These are phyloP conservation scores for Torymus texanus DNA, from an alignment of 2,888 invertebrate genomes.

Conservation along the genomic window DNA sequence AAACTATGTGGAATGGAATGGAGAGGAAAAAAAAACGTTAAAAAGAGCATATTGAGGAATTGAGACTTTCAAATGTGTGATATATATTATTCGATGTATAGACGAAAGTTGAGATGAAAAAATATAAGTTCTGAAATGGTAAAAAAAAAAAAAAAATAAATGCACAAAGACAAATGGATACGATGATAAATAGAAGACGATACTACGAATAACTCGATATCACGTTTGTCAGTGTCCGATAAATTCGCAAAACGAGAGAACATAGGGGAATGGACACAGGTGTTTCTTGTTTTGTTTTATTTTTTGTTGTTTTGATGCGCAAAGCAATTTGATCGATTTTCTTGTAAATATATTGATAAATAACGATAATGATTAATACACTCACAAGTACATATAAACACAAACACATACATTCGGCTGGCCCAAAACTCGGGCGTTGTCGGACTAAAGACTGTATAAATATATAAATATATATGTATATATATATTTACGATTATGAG, in stretches of 20 bases:
- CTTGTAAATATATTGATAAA: slow-evolving; percentile 55
- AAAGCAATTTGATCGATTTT: slow-evolving; percentile 45
- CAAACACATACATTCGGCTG: slow-evolving; percentile 33
- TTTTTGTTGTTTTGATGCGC: slow-evolving; percentile 36
- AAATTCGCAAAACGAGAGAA: slow-evolving; percentile 21
- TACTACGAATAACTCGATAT: background rate
- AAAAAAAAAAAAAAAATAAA: slow-evolving; percentile 17
- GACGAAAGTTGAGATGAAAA: slow-evolving; percentile 12
- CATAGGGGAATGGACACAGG: slow-evolving; percentile 10
- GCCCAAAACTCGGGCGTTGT: slow-evolving; percentile 21
- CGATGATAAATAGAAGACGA: slow-evolving; percentile 6
- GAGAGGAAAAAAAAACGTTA: slow-evolving; percentile 26
- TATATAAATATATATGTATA: slow-evolving; percentile 39
- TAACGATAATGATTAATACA: slow-evolving; percentile 36
- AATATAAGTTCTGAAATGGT: slow-evolving; percentile 13
- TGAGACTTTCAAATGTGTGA: slow-evolving; percentile 47
- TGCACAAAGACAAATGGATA: slow-evolving; percentile 40
- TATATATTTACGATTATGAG: slow-evolving; percentile 51
- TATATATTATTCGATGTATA: slow-evolving; percentile 42
- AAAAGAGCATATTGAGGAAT: slow-evolving; percentile 38
- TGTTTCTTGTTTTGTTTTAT: slow-evolving; percentile 37
- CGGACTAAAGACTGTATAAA: slow-evolving; percentile 53
- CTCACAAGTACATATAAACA: slow-evolving; percentile 26
- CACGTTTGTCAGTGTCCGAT: slow-evolving; percentile 13
- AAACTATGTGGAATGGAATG: background rate